Conservation (phyloP, 2,888 invertebrate species). For the Noctua janthina region DNA sequence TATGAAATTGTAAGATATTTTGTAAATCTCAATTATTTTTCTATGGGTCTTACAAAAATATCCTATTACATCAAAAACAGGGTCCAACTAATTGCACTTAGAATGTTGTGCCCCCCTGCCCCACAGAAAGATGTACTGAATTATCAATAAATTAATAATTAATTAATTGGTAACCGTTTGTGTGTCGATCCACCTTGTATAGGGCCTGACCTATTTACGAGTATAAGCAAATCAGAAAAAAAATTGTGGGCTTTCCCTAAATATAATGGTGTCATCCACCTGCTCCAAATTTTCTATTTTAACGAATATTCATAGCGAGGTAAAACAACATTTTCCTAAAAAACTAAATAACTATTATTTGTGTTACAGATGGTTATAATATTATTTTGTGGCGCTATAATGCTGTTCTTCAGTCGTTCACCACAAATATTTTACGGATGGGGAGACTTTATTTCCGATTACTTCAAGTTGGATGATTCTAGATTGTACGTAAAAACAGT, state of each 20-base stretch:
- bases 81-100: neutral
- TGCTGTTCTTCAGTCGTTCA: slow-evolving; percentile 80
- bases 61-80: neutral
- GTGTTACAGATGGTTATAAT: slow-evolving; percentile 80
- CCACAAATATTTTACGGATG: slow-evolving; percentile 83
- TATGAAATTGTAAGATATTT: slow-evolving; percentile 79
- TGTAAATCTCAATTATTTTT: neutral
- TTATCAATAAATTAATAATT: too few species aligned
- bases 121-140: neutral
- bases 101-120: neutral
- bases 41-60: too few species aligned
- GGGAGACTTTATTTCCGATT: slow-evolving; percentile 75
- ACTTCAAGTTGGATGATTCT: slow-evolving; percentile 63
- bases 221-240: neutral
- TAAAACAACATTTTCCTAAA: neutral
- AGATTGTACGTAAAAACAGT: slow-evolving; percentile 74
- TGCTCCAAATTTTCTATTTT: neutral
- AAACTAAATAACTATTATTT: neutral
- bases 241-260: neutral
- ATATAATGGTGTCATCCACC: neutral
- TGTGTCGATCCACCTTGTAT: neutral
- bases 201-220: neutral
- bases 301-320: neutral
- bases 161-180: neutral
- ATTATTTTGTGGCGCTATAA: slow-evolving; percentile 74